Evolutionary conservation across 2,113 vertebrate genomes (phyloP).

Genomic region (Platichthys flesus): DNA sequence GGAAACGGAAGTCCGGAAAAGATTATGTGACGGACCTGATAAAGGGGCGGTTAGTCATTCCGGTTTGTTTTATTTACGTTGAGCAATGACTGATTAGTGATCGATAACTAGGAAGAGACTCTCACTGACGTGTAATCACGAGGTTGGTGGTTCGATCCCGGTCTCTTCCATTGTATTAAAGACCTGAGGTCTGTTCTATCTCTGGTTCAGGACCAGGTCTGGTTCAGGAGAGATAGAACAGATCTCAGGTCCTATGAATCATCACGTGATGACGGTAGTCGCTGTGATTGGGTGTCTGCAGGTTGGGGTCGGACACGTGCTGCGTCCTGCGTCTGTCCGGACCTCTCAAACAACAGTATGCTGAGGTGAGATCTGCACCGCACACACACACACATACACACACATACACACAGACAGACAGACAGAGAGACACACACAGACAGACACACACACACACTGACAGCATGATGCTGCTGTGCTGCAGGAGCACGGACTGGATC

Average conservation of each 20-base stretch:
- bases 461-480: not conserved
- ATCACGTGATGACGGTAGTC: no score
- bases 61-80: not conserved
- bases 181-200: no score
- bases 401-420: not conserved
- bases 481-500: conserved; percentile 88
- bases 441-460: not conserved
- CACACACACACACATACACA: no score
- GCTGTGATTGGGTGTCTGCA: conserved; percentile 23
- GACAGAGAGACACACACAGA: no score
- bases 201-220: no score
- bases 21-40: conserved; percentile 81
- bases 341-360: conserved; percentile 81
- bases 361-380: conserved; percentile 68
- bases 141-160: no score
- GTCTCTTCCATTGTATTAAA: no score
- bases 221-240: no score
- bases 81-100: not conserved
- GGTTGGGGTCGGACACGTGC: conserved; percentile 73
- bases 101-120: not conserved
- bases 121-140: no score
- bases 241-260: no score
- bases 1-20: conserved; percentile 85
- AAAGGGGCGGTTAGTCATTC: conserved; percentile 52
- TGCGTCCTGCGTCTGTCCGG: conserved; percentile 80